A percentile compares a stretch with the other conserved stretches of the same genome.
Conservation (phyloP, 1,140 invertebrate species). For the Musca domestica region DNA sequence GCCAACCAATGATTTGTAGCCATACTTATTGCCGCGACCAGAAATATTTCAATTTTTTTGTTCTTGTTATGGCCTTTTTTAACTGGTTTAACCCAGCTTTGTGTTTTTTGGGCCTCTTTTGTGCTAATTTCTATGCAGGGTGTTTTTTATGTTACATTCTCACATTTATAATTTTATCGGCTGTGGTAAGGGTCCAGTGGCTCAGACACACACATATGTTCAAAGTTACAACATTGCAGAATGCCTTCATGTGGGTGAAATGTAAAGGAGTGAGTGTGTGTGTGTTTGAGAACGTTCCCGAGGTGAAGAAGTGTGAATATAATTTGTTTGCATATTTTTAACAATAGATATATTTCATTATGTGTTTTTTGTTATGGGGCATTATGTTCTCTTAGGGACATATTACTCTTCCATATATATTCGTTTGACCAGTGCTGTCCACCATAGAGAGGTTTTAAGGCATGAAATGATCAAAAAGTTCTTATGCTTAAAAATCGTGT, state of each 20-base stretch:
- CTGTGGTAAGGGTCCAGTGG: not conserved
- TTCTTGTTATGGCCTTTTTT: not conserved
- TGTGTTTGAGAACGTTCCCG: no score
- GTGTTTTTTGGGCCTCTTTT: not conserved
- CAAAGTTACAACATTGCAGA: no score
- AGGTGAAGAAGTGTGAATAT: constrained; percentile 7
- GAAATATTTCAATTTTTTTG: not conserved
- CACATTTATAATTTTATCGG: not conserved
- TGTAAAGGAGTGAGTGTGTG: no score
- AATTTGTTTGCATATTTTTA: constrained; percentile 7
- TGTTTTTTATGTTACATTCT: not conserved
- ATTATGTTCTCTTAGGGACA: no score
- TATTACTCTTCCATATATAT: no score
- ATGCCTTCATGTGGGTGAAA: no score
- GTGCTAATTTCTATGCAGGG: not conserved
- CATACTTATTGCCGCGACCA: constrained; percentile 20
- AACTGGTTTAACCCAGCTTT: not conserved
- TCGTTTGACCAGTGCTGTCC: no score
- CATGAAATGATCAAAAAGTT: no score
- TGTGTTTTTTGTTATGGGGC: no score
- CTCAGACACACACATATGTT: not conserved
- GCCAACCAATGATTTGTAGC: constrained; percentile 23
- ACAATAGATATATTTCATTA: not conserved
- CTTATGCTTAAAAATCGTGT: no score
- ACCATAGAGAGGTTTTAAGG: no score